These are phyloP conservation scores for Glaucidium brasilianum DNA, from an alignment of 2,113 vertebrate genomes.

Conservation along the genomic window DNA sequence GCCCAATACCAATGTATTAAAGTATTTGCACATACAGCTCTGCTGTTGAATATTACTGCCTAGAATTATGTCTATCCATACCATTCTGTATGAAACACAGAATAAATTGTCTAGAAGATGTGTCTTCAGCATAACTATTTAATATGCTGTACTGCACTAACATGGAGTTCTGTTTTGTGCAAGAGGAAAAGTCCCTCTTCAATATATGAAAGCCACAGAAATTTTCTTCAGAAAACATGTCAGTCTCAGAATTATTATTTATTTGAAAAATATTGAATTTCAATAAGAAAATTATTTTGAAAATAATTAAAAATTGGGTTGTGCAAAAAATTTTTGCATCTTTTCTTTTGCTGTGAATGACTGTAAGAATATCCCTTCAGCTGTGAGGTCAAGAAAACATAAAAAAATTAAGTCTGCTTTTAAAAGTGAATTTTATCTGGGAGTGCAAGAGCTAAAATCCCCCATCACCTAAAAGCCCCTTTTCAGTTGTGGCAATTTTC, in stretches of 20 bases:
- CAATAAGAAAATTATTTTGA: not conserved
- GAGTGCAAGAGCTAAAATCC: not conserved
- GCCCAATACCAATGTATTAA: not conserved
- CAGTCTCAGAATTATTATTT: not conserved
- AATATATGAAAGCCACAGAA: not conserved
- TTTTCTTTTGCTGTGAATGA: not conserved
- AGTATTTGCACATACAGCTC: not conserved
- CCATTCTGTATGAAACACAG: not conserved
- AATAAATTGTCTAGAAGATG: not conserved
- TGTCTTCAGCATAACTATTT: not conserved
- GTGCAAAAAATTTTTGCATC: not conserved
- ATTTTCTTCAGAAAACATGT: not conserved
- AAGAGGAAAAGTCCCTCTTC: not conserved
- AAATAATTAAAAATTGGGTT: not conserved
- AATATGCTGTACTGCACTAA: not conserved
- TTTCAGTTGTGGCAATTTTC: not conserved
- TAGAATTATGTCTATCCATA: not conserved
- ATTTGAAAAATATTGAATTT: not conserved
- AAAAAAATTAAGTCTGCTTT: not conserved
- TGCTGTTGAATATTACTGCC: not conserved
- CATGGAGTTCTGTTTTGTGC: not conserved
- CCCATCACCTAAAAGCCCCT: not conserved
- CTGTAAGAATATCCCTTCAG: not conserved
- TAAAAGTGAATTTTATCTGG: not conserved
- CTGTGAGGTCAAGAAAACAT: not conserved